phyloP scores from a whole-genome alignment of 2,797 vertebrate species.

The Lutjanus argentimaculatus region DNA sequence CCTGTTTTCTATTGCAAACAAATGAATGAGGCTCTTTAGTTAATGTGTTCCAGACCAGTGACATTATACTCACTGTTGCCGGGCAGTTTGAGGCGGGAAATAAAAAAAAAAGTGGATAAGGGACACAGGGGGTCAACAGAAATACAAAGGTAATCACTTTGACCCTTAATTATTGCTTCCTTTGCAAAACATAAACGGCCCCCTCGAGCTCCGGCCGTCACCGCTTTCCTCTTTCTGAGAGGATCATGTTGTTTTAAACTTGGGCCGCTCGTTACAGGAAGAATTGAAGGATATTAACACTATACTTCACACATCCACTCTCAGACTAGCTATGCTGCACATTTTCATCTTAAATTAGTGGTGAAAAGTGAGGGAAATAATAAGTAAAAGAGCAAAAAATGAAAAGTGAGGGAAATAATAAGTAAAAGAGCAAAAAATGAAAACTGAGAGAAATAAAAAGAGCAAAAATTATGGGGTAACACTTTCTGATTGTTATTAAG shows the following conservation, averaged over 20 bases:
- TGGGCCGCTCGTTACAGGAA: slow-evolving; percentile 50
- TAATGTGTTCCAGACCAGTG: slow-evolving; percentile 80
- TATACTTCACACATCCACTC: slow-evolving; percentile 17
- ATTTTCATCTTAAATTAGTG: background rate
- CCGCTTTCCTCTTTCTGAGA: slow-evolving; percentile 67
- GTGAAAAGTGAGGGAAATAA: background rate
- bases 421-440: too few relatives aligned
- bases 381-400: background rate
- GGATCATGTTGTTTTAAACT: slow-evolving; percentile 62
- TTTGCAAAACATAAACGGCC: slow-evolving; percentile 66
- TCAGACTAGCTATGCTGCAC: background rate
- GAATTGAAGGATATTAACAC: slow-evolving; percentile 53
- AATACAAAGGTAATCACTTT: slow-evolving; percentile 83
- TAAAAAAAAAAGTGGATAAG: slow-evolving; percentile 36
- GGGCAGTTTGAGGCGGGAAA: slow-evolving; percentile 49
- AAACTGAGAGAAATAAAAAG: too few relatives aligned
- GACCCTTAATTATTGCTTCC: slow-evolving; percentile 85
- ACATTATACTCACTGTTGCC: slow-evolving; percentile 55
- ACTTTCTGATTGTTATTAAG: too few relatives aligned
- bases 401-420: too few relatives aligned
- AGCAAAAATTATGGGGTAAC: too few relatives aligned
- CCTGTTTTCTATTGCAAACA: slow-evolving; percentile 59
- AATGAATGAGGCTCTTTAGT: slow-evolving; percentile 68
- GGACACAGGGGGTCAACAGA: slow-evolving; percentile 68
- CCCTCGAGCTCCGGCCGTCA: slow-evolving; percentile 46